phyloP scores from a whole-genome alignment of 2,113 vertebrate species.

The Tychaedon coryphoeus region DNA sequence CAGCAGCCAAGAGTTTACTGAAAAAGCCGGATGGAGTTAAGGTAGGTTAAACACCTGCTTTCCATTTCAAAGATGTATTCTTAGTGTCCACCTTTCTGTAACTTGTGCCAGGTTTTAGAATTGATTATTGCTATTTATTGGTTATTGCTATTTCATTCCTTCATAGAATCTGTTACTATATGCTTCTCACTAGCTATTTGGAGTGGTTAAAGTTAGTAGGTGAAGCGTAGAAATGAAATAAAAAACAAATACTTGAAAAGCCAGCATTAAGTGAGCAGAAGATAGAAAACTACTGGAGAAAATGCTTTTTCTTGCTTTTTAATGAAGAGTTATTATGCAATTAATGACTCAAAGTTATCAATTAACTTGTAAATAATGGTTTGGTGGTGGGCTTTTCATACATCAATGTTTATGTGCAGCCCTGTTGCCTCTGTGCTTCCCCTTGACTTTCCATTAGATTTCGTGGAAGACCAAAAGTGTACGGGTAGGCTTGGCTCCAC shows the following conservation, averaged over 20 bases:
- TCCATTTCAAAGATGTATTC: not conserved
- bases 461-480: not conserved
- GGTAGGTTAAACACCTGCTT: conserved; percentile 75
- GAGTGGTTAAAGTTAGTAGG: not conserved
- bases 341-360: not conserved
- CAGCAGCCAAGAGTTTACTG: conserved; percentile 94
- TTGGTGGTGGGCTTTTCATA: not conserved
- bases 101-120: not conserved
- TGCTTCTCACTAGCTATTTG: not conserved
- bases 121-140: not conserved
- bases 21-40: conserved; percentile 95
- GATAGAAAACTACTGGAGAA: not conserved
- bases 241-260: not conserved
- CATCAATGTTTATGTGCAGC: not conserved
- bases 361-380: not conserved
- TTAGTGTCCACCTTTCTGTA: not conserved
- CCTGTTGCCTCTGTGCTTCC: not conserved
- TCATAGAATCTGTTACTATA: not conserved
- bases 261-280: not conserved
- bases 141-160: not conserved
- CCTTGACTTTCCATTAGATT: not conserved
- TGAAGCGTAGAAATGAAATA: not conserved
- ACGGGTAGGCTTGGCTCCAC: not conserved
- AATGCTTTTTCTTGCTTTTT: not conserved
- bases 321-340: not conserved